Evolutionary conservation across 1,140 invertebrate species (phyloP), one percentile per base, ranked within the genome.

Genomic region (Apis dorsata): DNA sequence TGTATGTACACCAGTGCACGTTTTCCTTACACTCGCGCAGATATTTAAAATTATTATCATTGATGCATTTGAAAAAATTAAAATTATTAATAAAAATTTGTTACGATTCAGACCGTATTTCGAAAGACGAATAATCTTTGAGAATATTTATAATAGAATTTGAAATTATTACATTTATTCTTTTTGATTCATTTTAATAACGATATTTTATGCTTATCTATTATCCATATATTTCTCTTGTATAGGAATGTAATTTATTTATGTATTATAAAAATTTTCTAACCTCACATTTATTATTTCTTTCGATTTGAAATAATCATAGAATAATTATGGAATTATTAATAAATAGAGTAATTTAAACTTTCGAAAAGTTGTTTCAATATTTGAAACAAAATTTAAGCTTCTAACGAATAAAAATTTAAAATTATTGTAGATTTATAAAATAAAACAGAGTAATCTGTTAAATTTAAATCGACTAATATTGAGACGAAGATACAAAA

Each of bases 1-100:
- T 57, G 21, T 63, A 65, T 63, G 68, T 79, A 49, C 51, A 71
- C 81, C 17, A 17, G 55, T 75, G 7, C 57, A 15, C 57, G 81
- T 78, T 79, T 60, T 63, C 68, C 76, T 83, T 49, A 49, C 68
- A 28, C 19, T 60, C 24, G 44, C 17, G 49, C 28, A 53, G 34
- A 17, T 24, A 66, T 57, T 74, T 81, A 24, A 66, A 49, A 75
- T 7, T 44, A 74, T 55, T 34, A 4, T 9, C 49, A 8, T 1
- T 21, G 57, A 9, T 19, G 12, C 12, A 8, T 73, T 57, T 10
- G 49, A 59, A 28, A 74, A 75, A 68, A 57, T 75, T 73, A 21
- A 11, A 55, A 66, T 28, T 28, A 66, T 28, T 28, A 9, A 44
- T 44, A 44, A 44, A 44, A 51, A 57, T 49, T 44, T 10, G 0